Conservation (phyloP, 2,113 vertebrate species). For the Promerops cafer region DNA sequence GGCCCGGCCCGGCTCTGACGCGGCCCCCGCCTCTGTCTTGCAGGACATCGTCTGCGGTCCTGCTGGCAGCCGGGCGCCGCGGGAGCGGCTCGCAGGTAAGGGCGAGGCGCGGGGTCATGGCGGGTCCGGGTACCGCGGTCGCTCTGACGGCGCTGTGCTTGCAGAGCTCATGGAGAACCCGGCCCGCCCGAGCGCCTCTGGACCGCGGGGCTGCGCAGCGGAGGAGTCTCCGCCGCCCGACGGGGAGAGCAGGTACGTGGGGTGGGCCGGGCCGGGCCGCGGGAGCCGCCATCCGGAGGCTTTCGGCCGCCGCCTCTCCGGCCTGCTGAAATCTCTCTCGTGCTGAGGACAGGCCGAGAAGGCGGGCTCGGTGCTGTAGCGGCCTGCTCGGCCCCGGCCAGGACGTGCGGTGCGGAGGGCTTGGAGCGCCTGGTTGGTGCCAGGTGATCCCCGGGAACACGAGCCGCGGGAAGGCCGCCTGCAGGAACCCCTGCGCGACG, state of each 20-base stretch:
- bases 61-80: not conserved
- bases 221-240: conserved; percentile 42
- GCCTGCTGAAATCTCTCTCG: not conserved
- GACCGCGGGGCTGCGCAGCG: conserved; percentile 3
- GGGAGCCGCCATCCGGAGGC: not conserved
- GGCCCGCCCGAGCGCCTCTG: not conserved
- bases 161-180: conserved; percentile 34
- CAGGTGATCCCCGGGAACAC: not conserved
- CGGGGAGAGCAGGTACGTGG: conserved; percentile 60
- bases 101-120: not conserved
- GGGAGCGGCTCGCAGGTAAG: conserved; percentile 38
- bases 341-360: not conserved
- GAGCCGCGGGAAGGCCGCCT: not conserved
- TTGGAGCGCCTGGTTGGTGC: not conserved
- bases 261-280: not conserved
- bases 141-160: not conserved
- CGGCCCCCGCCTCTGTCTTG: not conserved
- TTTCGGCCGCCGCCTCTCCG: not conserved
- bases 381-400: not conserved
- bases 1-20: not conserved
- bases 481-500: fast-evolving
- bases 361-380: not conserved
- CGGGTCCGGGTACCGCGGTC: not conserved
- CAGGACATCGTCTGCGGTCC: conserved; percentile 80
- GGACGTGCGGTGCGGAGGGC: not conserved